phyloP scores from a whole-genome alignment of 2,113 vertebrate species.

The Spea multiplicata region DNA sequence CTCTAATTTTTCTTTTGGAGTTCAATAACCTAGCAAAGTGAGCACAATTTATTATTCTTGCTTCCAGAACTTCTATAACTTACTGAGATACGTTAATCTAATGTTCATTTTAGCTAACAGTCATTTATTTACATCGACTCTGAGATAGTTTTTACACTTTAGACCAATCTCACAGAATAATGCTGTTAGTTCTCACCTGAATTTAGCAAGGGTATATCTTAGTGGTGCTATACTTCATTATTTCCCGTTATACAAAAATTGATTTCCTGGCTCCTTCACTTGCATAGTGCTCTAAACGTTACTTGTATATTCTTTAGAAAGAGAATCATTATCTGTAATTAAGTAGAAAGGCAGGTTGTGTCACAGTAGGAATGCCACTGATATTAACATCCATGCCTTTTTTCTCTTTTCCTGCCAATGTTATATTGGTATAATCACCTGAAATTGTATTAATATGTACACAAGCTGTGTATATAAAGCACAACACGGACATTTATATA shows the following conservation, averaged over 20 bases:
- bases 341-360: neutral
- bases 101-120: constrained; percentile 10
- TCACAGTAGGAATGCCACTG: neutral
- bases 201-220: neutral
- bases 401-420: neutral
- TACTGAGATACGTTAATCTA: constrained; percentile 19
- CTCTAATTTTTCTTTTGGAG: neutral
- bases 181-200: constrained; percentile 1
- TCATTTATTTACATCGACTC: neutral
- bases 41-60: constrained; percentile 25
- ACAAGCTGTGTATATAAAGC: constrained; percentile 9
- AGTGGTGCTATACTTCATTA: neutral
- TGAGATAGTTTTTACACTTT: constrained; percentile 1
- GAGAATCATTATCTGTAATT: neutral
- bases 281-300: neutral
- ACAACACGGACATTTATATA: neutral
- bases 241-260: neutral
- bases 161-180: neutral
- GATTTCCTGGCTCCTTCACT: neutral
- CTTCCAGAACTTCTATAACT: constrained; percentile 1
- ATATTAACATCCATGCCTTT: constrained; percentile 8
- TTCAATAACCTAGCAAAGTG: constrained; percentile 24
- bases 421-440: constrained; percentile 6
- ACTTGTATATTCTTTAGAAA: neutral
- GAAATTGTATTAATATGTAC: constrained; percentile 10